These are phyloP conservation scores for Ammospiza caudacuta DNA, from an alignment of 2,113 vertebrate species.

Conservation along the genomic window DNA sequence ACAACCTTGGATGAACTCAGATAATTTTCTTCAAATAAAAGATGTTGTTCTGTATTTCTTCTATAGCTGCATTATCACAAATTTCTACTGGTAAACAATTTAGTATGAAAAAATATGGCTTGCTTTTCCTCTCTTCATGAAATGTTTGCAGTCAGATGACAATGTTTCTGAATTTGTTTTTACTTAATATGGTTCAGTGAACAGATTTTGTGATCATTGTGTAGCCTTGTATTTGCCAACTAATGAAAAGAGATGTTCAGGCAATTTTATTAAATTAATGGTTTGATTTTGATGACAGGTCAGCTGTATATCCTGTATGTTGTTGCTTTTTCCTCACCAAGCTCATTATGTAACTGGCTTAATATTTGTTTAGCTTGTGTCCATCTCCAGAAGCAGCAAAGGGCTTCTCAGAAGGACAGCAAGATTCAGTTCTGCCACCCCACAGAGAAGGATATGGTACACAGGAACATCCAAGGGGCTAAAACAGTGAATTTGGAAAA, in stretches of 20 bases:
- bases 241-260: conserved; percentile 32
- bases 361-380: not conserved
- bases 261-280: not conserved
- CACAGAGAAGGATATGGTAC: not conserved
- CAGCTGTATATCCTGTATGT: not conserved
- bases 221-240: conserved; percentile 7
- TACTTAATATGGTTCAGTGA: not conserved
- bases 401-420: not conserved
- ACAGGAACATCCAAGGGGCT: not conserved
- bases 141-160: conserved; percentile 21
- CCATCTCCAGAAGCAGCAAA: not conserved
- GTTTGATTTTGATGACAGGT: not conserved
- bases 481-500: not conserved
- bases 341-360: not conserved
- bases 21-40: not conserved
- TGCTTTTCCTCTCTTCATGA: not conserved
- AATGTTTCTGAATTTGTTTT: conserved; percentile 18
- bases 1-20: not conserved
- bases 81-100: not conserved
- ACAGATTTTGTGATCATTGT: conserved; percentile 19
- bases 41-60: not conserved
- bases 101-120: not conserved
- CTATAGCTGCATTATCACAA: not conserved
- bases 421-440: not conserved
- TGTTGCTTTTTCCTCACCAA: not conserved